Evolutionary conservation across 1,140 invertebrate species (phyloP).

Genomic region (Heliothis virescens): DNA sequence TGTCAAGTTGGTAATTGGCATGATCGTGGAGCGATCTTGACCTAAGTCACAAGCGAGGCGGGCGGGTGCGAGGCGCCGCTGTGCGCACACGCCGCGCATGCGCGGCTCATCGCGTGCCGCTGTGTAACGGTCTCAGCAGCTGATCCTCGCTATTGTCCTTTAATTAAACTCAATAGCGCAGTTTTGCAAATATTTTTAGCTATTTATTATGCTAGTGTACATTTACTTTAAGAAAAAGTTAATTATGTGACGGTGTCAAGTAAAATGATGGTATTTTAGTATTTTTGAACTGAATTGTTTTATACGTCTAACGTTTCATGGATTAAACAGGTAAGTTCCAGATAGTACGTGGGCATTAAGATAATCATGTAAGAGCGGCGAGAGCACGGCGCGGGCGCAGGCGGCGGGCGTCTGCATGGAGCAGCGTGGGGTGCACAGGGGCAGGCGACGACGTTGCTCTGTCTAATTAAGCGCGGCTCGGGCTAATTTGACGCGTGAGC

Average conservation of each 20-base stretch:
- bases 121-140: conserved; percentile 74
- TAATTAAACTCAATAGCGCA: conserved; percentile 72
- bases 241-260: not conserved
- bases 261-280: not conserved
- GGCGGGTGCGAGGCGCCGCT: conserved; percentile 46
- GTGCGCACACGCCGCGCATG: conserved; percentile 4
- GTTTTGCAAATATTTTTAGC: conserved; percentile 53
- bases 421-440: conserved; percentile 48
- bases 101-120: conserved; percentile 68
- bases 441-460: conserved; percentile 56
- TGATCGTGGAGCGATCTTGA: conserved; percentile 52
- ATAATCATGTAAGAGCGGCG: conserved; percentile 22
- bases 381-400: conserved; percentile 36
- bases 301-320: conserved; percentile 1
- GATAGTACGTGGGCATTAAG: conserved; percentile 26
- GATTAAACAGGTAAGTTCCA: conserved; percentile 6
- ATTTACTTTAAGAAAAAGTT: conserved; percentile 27
- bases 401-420: conserved; percentile 31
- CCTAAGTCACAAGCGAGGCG: conserved; percentile 50
- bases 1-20: conserved; percentile 66
- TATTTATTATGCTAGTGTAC: conserved; percentile 48
- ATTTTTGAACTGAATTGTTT: not conserved
- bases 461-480: conserved; percentile 80
- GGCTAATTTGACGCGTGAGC: conserved; percentile 83
- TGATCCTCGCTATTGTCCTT: conserved; percentile 72